phyloP scores from a whole-genome alignment of 2,888 invertebrate genomes.

The Didymodactylos carnosus region DNA sequence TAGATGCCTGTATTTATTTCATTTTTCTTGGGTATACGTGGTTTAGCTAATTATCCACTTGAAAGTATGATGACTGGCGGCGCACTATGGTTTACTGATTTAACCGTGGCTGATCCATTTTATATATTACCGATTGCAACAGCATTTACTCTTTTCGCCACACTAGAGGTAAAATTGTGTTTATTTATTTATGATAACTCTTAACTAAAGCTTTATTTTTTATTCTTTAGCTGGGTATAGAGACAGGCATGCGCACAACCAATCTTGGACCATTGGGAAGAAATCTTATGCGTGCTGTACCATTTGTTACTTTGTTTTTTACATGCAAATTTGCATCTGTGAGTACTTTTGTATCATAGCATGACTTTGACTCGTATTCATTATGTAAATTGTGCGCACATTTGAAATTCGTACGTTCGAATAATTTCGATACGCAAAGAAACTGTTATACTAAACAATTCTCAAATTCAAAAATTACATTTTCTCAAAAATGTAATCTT shows the following conservation, averaged over 20 bases:
- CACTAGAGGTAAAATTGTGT: slow-evolving; percentile 46
- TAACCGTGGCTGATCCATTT: slow-evolving; percentile 71
- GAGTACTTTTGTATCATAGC: slow-evolving; percentile 29
- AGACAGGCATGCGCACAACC: slow-evolving; percentile 38
- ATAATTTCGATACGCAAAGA: too few relatives aligned
- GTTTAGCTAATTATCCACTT: slow-evolving; percentile 72
- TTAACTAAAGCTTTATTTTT: slow-evolving; percentile 3
- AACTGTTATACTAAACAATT: too few relatives aligned
- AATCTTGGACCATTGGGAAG: slow-evolving; percentile 43
- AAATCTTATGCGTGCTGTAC: slow-evolving; percentile 54
- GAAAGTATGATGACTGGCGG: slow-evolving; percentile 74
- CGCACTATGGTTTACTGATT: slow-evolving; percentile 70
- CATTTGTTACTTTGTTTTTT: slow-evolving; percentile 59
- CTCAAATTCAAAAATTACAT: too few relatives aligned
- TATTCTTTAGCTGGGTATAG: slow-evolving; percentile 47
- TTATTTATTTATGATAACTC: not conserved
- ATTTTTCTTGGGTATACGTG: slow-evolving; percentile 63
- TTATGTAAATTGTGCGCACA: not conserved
- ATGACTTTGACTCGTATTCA: not conserved
- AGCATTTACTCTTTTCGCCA: slow-evolving; percentile 55
- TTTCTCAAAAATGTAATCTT: too few relatives aligned
- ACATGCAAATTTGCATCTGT: slow-evolving; percentile 65
- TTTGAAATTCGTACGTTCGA: too few relatives aligned
- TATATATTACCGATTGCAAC: slow-evolving; percentile 67
- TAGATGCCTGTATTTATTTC: slow-evolving; percentile 60